A percentile compares a stretch with the other conserved stretches of the same genome.
Conservation (phyloP, 1,140 invertebrate species). For the Coptotermes formosanus region DNA sequence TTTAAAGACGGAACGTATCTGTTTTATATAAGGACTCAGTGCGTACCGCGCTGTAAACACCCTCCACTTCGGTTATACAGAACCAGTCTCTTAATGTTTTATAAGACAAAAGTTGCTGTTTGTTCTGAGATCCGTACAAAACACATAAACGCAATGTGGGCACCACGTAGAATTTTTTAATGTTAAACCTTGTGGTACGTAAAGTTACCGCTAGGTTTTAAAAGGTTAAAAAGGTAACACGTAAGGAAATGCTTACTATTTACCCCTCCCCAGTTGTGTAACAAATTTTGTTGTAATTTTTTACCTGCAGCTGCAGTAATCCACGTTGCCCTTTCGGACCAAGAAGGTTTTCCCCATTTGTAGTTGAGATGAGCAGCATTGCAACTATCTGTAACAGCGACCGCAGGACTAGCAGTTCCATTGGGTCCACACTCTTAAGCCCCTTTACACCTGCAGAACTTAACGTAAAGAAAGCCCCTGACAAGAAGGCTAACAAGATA, state of each 20-base stretch:
- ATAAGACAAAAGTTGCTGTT: too few relatives aligned
- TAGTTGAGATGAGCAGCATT: constrained; percentile 46
- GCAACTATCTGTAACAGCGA: constrained; percentile 48
- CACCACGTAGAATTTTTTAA: too few relatives aligned
- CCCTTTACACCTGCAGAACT: constrained; percentile 53
- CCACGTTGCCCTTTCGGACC: constrained; percentile 49
- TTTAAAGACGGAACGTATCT: too few relatives aligned
- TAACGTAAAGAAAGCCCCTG: constrained; percentile 53
- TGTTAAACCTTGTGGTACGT: too few relatives aligned
- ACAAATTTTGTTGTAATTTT: constrained; percentile 20
- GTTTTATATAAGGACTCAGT: too few relatives aligned
- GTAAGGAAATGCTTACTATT: too few relatives aligned
- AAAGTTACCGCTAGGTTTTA: too few relatives aligned
- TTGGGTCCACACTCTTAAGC: constrained; percentile 50
- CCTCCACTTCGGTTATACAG: too few relatives aligned
- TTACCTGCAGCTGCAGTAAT: constrained; percentile 50
- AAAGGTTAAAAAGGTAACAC: too few relatives aligned
- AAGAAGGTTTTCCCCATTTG: constrained; percentile 43
- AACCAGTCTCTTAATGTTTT: too few relatives aligned
- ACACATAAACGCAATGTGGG: too few relatives aligned
- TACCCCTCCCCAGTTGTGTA: not conserved
- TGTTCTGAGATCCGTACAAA: too few relatives aligned
- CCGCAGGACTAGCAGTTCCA: constrained; percentile 51
- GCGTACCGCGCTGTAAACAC: constrained; percentile 14
- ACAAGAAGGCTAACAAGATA: constrained; percentile 51